Evolutionary conservation across 2,888 invertebrate species (phyloP).

Genomic region (Acrobasis repandana): DNA sequence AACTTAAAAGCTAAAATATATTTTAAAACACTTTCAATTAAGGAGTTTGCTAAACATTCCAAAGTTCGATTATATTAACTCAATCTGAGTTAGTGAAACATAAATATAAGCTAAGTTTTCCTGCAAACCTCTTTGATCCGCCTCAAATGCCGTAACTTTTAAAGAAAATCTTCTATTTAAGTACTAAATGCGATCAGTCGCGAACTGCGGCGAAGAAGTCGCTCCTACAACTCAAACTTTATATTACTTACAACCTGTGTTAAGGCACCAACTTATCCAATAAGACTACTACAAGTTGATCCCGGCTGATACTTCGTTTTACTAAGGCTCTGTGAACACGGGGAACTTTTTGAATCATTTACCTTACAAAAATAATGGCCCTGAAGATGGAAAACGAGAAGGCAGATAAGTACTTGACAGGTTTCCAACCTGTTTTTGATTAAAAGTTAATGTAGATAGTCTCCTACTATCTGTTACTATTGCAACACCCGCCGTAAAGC

Average conservation of each 20-base stretch:
- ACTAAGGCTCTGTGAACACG: too few species aligned
- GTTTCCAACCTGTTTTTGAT: too few species aligned
- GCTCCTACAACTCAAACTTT: slow-evolving; percentile 62
- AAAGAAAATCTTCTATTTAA: slow-evolving; percentile 21
- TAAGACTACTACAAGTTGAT: slow-evolving; percentile 47
- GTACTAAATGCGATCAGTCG: slow-evolving; percentile 21
- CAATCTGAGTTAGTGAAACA: not conserved
- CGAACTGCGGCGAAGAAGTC: slow-evolving; percentile 44
- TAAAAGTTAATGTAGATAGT: too few species aligned
- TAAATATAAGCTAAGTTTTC: not conserved
- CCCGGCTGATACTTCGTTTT: too few species aligned
- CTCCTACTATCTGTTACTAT: too few species aligned
- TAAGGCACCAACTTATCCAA: slow-evolving; percentile 72
- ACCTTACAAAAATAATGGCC: too few species aligned
- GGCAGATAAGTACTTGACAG: too few species aligned
- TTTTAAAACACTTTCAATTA: not conserved
- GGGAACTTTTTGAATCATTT: too few species aligned
- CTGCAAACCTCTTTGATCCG: not conserved
- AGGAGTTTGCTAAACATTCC: not conserved
- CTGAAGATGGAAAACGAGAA: too few species aligned
- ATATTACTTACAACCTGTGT: slow-evolving; percentile 68
- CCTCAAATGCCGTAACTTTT: slow-evolving; percentile 8
- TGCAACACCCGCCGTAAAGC: too few species aligned
- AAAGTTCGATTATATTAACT: not conserved
- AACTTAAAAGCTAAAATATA: too few species aligned